These are phyloP conservation scores for Microcaecilia unicolor DNA, from an alignment of 2,797 vertebrate species.

Conservation along the genomic window DNA sequence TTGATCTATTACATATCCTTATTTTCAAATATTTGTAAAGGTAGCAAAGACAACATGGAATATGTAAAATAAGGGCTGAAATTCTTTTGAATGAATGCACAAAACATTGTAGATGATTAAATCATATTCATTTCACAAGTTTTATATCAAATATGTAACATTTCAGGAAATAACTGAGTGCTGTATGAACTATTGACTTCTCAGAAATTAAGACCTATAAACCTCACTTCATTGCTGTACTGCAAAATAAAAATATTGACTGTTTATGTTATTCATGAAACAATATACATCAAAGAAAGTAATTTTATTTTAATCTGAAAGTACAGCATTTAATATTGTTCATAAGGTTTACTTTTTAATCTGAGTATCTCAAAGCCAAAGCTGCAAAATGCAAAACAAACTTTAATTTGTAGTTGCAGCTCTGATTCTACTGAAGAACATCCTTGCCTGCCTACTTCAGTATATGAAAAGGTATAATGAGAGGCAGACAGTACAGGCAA, in stretches of 20 bases:
- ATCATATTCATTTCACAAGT: slow-evolving; percentile 31
- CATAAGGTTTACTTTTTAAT: slow-evolving; percentile 43
- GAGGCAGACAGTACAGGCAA: slow-evolving; percentile 35
- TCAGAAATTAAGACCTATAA: slow-evolving; percentile 19
- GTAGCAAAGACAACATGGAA: slow-evolving; percentile 66
- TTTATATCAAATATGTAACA: background rate
- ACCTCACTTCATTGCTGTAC: slow-evolving; percentile 25
- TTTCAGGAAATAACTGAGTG: no score
- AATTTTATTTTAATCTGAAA: slow-evolving; percentile 13
- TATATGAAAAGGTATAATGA: slow-evolving; percentile 38
- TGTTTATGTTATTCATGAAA: fast-evolving
- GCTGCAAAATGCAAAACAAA: slow-evolving; percentile 32
- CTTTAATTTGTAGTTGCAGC: slow-evolving; percentile 28
- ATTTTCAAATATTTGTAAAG: slow-evolving; percentile 81
- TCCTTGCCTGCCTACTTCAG: slow-evolving; percentile 38
- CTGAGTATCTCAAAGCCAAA: slow-evolving; percentile 17
- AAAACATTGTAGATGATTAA: slow-evolving; percentile 27
- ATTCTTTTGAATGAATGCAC: slow-evolving; percentile 29
- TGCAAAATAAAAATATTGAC: slow-evolving; percentile 9
- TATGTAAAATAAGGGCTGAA: slow-evolving; percentile 67
- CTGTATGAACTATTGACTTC: slow-evolving; percentile 22
- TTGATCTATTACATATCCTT: slow-evolving; percentile 72
- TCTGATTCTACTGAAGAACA: slow-evolving; percentile 34
- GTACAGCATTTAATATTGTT: slow-evolving; percentile 14
- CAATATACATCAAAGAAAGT: no score